Percentiles rank a stretch among this genome's conserved stretches.
These are phyloP conservation scores for Ursus arctos DNA, from an alignment of 2,113 vertebrate genomes.

Conservation along the genomic window DNA sequence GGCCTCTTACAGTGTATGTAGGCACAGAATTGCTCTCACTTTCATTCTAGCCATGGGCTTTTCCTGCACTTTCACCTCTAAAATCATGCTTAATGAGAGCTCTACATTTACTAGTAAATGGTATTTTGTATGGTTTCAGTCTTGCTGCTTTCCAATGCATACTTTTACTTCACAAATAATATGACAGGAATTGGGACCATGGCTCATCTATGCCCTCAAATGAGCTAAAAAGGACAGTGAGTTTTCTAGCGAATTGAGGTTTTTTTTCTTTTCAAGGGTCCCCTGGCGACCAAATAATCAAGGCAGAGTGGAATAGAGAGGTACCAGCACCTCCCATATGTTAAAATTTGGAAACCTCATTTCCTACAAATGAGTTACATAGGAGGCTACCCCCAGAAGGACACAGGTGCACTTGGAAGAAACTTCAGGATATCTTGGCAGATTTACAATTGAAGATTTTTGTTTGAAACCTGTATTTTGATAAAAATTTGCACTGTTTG, in stretches of 20 bases:
- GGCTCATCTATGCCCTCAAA: neutral
- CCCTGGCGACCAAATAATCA: neutral
- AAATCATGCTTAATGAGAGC: slow-evolving; percentile 8
- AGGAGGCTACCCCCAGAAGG: neutral
- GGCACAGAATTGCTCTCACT: neutral
- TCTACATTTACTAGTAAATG: slow-evolving; percentile 10
- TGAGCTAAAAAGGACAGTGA: neutral
- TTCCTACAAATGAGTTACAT: neutral
- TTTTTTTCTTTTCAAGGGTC: neutral
- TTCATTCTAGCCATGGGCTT: slow-evolving; percentile 8
- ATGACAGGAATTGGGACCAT: neutral
- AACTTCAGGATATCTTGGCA: neutral
- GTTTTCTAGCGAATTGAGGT: neutral
- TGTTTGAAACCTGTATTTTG: neutral
- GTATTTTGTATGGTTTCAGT: neutral
- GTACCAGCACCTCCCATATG: neutral
- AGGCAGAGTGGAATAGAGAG: neutral
- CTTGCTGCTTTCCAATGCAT: neutral
- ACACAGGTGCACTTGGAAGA: neutral
- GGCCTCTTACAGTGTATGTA: neutral
- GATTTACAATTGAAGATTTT: neutral
- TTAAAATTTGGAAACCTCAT: neutral
- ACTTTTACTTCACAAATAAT: neutral
- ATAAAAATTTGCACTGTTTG: neutral
- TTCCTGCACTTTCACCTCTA: slow-evolving; percentile 42